These are phyloP conservation scores for Cylindroiulus punctatus DNA, from an alignment of 2,888 invertebrate genomes.

Conservation along the genomic window DNA sequence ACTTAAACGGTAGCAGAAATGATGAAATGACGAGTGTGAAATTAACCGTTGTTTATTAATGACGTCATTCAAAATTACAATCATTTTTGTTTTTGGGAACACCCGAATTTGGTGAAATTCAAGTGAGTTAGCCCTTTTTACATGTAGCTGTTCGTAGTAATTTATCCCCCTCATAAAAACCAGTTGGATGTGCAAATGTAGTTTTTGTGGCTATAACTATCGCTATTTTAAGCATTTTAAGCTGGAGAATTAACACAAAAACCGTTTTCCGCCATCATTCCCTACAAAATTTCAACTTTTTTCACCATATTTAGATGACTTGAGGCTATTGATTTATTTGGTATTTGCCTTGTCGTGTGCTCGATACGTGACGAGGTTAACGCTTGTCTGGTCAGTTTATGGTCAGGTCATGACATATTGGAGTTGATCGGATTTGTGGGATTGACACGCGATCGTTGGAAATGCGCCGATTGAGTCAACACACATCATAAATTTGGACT, in stretches of 20 bases:
- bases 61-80: no score
- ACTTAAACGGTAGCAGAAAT: not conserved
- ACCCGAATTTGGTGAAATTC: not conserved
- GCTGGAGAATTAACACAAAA: not conserved
- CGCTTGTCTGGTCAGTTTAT: not conserved
- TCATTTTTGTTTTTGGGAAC: not conserved
- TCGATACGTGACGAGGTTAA: not conserved
- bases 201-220: not conserved
- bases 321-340: not conserved
- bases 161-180: not conserved
- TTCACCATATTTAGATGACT: not conserved
- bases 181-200: not conserved
- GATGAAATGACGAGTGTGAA: not conserved
- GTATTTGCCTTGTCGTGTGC: not conserved
- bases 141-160: not conserved
- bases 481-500: constrained; percentile 32
- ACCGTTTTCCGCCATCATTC: not conserved
- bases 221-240: not conserved
- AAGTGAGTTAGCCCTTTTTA: not conserved
- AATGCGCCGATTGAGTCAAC: not conserved
- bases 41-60: not conserved
- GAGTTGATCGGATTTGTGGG: constrained; percentile 20
- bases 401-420: constrained; percentile 21
- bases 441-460: constrained; percentile 32
- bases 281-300: not conserved